phyloP scores from a whole-genome alignment of 2,797 vertebrate genomes.

The Sparus aurata region DNA sequence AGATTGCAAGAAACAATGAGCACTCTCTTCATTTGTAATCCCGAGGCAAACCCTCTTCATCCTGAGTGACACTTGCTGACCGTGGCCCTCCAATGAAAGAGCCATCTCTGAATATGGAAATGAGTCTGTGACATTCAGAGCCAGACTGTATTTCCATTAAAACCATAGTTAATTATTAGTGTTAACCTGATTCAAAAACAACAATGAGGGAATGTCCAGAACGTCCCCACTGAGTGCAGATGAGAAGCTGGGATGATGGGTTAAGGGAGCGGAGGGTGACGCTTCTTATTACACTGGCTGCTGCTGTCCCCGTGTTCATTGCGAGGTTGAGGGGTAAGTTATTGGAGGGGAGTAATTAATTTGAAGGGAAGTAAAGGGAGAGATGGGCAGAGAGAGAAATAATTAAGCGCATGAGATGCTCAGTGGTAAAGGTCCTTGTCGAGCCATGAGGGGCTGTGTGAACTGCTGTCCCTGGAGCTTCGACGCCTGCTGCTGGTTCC shows the following conservation, averaged over 20 bases:
- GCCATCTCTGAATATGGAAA: slow-evolving; percentile 54
- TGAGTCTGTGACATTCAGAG: slow-evolving; percentile 46
- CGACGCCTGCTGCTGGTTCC: slow-evolving; percentile 48
- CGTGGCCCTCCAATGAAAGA: slow-evolving; percentile 42
- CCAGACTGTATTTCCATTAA: slow-evolving; percentile 35
- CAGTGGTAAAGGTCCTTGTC: slow-evolving; percentile 60
- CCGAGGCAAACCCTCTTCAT: slow-evolving; percentile 19
- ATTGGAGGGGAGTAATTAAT: slow-evolving; percentile 41
- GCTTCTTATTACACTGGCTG: slow-evolving; percentile 9
- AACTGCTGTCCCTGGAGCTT: slow-evolving; percentile 59
- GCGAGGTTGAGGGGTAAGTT: slow-evolving; percentile 33
- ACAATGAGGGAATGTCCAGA: slow-evolving; percentile 27
- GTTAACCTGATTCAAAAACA: slow-evolving; percentile 51
- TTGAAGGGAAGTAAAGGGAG: slow-evolving; percentile 27
- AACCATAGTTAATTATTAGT: slow-evolving; percentile 54
- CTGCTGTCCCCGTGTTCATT: slow-evolving; percentile 4
- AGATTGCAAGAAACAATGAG: slow-evolving; percentile 53
- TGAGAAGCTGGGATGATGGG: slow-evolving; percentile 25
- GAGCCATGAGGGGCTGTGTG: slow-evolving; percentile 38
- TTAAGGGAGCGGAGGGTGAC: slow-evolving; percentile 16
- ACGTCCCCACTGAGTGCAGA: slow-evolving; percentile 3
- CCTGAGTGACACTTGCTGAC: slow-evolving; percentile 43
- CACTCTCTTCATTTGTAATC: slow-evolving; percentile 47
- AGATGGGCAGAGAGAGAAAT: slow-evolving; percentile 36
- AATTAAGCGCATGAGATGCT: slow-evolving; percentile 57